A percentile compares a stretch with the other conserved stretches of the same genome.
phyloP scores from a whole-genome alignment of 2,888 invertebrate genomes.

The Eristalinus sepulchralis region DNA sequence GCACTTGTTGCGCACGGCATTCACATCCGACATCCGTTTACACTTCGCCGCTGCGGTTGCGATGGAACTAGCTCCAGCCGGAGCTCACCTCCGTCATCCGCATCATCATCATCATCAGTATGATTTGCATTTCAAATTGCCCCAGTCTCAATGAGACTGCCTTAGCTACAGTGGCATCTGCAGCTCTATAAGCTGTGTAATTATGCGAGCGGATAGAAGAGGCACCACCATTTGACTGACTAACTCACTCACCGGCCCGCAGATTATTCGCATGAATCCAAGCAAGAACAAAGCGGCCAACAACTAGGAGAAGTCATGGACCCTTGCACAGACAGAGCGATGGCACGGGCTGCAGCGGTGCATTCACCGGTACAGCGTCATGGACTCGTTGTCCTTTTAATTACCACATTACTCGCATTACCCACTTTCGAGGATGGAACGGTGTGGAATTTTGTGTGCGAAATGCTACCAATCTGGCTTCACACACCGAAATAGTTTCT shows the following conservation, averaged over 20 bases:
- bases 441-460: slow-evolving; percentile 26
- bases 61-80: not conserved
- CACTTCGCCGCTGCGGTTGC: not conserved
- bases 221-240: not conserved
- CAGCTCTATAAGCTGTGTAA: slow-evolving; percentile 42
- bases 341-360: not conserved
- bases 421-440: slow-evolving; percentile 18
- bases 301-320: slow-evolving; percentile 53
- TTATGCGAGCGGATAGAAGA: slow-evolving; percentile 28
- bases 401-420: slow-evolving; percentile 47
- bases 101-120: slow-evolving; percentile 15
- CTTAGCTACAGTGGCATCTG: slow-evolving; percentile 7
- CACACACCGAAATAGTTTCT: slow-evolving; percentile 33
- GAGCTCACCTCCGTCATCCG: slow-evolving; percentile 19
- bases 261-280: not conserved
- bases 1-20: slow-evolving; percentile 50
- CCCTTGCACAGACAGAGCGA: slow-evolving; percentile 26
- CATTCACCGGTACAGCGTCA: not conserved
- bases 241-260: slow-evolving; percentile 24
- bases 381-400: slow-evolving; percentile 60
- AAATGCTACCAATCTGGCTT: slow-evolving; percentile 30
- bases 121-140: slow-evolving; percentile 59
- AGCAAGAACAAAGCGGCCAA: slow-evolving; percentile 21
- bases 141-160: slow-evolving; percentile 44
- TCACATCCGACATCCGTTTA: slow-evolving; percentile 24